Conservation (phyloP, 2,888 invertebrate species). For the Zele albiditarsus region DNA sequence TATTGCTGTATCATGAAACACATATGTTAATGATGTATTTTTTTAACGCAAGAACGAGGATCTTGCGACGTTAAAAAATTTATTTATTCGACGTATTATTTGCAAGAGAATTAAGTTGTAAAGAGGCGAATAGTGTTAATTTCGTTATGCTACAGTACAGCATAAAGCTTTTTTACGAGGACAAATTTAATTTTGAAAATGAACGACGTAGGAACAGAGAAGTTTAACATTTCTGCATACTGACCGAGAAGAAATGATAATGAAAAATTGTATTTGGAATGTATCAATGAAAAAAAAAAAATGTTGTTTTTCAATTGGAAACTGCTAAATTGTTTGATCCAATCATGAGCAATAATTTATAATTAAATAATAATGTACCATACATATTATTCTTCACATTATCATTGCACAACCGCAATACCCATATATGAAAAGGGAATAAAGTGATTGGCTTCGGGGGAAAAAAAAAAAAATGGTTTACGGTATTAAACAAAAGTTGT, state of each 20-base stretch:
- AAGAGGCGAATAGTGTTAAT: background rate
- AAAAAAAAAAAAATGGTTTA: slow-evolving; percentile 1
- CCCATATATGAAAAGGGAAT: background rate
- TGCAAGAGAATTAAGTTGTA: background rate
- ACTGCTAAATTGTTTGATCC: slow-evolving; percentile 5
- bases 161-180: background rate
- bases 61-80: background rate
- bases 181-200: background rate
- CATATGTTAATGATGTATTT: background rate
- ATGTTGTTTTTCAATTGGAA: background rate
- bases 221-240: background rate
- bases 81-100: background rate
- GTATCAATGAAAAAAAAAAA: slow-evolving; percentile 10
- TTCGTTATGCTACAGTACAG: background rate
- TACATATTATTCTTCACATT: slow-evolving; percentile 9
- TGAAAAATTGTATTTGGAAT: slow-evolving; percentile 2
- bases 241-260: background rate
- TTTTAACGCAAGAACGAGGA: background rate
- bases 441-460: background rate
- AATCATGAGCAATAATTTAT: slow-evolving; percentile 32
- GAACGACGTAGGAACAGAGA: background rate
- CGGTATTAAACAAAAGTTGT: slow-evolving; percentile 18
- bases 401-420: background rate
- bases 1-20: background rate
- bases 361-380: slow-evolving; percentile 2